Base-by-base conservation (phyloP, 2,113 vertebrate species). In the Scomber japonicus region DNA sequence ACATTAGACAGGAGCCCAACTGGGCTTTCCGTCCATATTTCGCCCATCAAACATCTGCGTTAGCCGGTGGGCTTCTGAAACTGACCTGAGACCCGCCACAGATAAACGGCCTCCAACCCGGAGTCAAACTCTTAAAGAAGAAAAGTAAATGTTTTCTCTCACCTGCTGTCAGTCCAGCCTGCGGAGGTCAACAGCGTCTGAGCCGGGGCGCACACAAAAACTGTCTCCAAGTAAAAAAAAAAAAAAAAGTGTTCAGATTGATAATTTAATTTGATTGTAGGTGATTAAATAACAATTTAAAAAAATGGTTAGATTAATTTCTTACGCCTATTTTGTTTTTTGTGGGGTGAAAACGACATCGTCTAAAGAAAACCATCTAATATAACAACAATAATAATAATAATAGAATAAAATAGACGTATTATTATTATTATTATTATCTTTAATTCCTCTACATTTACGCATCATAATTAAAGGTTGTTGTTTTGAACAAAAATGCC, bases 21-120 rank as follows among this genome's bases (percentile, higher is more conserved):
- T 89, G 94, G 96, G 92, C 92, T 94, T 87, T 92, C 72, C 87
- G 82, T 88, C 95, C 93, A 94, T 94, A 94, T 96, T 95, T 95
- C 93, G 95, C 92, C 56, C 91, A 91, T 92, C 94, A 94, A 95
- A 92, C 89, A 91, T 95, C 93, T 93, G 85, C 90, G 90, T 27
- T 86, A 67, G 90, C 95, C 96, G 92, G 71, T 76, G 83, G 96
- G 95, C 94, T 85, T 80, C 67, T 85, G 54, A 90, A 83, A 88
- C 79, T 80, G 90, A 54, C 68, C 90, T 57, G 92, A 81, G 89
- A 93, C 84, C 81, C 82, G 78, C 76, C 80, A 63, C 60, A 90
- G 59, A 88, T 53, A 90, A 90, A 88, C 78, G 80, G 71, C 45
- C 31, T 49, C 86, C 55, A 69, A 78, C 85, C 79, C 82, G 55